These are phyloP conservation scores for Thysanoteuthis rhombus DNA, from an alignment of 2,888 invertebrate species.

Conservation along the genomic window DNA sequence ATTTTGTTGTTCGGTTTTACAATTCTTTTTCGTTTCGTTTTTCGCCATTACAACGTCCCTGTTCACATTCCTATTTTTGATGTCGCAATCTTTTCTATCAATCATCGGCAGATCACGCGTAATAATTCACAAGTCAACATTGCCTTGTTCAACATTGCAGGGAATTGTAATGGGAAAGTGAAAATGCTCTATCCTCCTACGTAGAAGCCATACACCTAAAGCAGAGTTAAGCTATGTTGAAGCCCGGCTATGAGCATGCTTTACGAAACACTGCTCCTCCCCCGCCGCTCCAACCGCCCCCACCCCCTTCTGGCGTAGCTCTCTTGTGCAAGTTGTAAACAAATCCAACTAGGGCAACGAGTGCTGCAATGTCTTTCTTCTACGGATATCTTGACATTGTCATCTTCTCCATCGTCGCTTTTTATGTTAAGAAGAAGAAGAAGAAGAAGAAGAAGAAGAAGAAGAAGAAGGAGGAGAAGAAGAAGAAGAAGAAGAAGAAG, in stretches of 20 bases:
- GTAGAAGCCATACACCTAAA: neutral
- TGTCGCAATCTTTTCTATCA: neutral
- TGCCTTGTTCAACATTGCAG: too few species aligned
- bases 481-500: too few species aligned
- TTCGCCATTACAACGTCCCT: neutral
- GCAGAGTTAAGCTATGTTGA: neutral
- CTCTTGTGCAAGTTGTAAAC: too few species aligned
- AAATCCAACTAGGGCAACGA: too few species aligned
- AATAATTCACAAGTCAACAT: constrained; percentile 12
- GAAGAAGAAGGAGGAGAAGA: too few species aligned
- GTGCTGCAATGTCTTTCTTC: too few species aligned
- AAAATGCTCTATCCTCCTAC: neutral
- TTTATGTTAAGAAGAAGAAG: too few species aligned
- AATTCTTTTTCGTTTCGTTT: neutral
- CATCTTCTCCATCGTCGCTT: too few species aligned
- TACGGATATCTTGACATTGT: too few species aligned
- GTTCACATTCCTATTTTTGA: neutral
- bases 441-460: too few species aligned
- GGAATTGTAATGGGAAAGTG: neutral
- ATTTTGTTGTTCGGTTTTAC: neutral
- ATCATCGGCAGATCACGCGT: neutral
- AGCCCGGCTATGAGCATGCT: neutral
- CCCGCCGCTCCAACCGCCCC: neutral
- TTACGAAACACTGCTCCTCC: neutral
- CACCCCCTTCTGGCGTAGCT: too few species aligned